A percentile compares a stretch with the other conserved stretches of the same genome.
Conservation (phyloP, 2,797 vertebrate genomes). For the Phoeniculus purpureus region DNA sequence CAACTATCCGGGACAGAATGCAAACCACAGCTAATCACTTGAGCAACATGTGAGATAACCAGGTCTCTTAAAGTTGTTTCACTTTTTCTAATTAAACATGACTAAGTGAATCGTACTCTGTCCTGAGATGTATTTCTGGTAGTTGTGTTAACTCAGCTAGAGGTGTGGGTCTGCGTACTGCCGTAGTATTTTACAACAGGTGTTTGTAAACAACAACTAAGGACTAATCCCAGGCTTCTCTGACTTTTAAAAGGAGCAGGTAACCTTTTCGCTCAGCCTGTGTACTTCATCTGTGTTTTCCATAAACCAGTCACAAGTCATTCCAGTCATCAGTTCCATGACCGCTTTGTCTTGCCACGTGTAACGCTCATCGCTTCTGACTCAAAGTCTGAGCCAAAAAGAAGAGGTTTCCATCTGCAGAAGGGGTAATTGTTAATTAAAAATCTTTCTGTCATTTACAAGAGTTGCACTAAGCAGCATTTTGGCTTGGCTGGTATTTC, state of each 20-base stretch:
- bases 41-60: neutral
- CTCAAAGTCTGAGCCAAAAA: constrained; percentile 2
- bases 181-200: neutral
- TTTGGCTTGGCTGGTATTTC: constrained; percentile 39
- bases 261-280: neutral
- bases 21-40: neutral
- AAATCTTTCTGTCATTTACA: constrained; percentile 16
- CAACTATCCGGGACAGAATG: neutral
- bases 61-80: neutral
- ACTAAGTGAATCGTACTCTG: neutral
- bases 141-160: neutral
- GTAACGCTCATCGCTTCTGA: neutral
- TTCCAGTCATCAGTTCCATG: neutral
- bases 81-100: neutral
- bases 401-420: constrained; percentile 20
- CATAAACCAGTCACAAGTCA: neutral
- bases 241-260: neutral
- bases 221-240: neutral
- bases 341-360: neutral
- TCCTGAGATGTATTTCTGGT: neutral
- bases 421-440: constrained; percentile 30
- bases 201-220: neutral
- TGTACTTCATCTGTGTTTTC: neutral
- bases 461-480: neutral
- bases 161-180: neutral